Evolutionary conservation across 2,888 invertebrate genomes (phyloP), one percentile per base, ranked within the genome.

Genomic region (Liodrosophila aerea): DNA sequence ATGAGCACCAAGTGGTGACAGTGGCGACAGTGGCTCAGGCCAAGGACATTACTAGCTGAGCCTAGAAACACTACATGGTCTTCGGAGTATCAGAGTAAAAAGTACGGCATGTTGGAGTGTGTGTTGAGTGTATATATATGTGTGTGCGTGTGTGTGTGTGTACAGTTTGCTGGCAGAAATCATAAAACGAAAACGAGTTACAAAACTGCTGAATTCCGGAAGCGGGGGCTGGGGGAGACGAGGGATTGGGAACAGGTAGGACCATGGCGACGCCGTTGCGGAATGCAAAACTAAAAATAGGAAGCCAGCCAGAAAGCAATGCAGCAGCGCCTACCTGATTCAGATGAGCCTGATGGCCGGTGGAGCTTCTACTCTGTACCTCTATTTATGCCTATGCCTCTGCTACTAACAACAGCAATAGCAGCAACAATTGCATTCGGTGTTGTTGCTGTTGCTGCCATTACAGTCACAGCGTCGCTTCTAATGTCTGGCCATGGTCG

Each of bases 231-330:
- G 73, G 22, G 54, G 41, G 47, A 53, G 50, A 27, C 18, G 27
- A 15, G 22, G 33, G n/a, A n/a, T n/a, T n/a, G n/a, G 15, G 15
- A 9, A 4, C 4, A 15, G 11, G 7, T 16, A 34, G 18, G 12
- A 18, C 13, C 47, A 58, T 56, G 70, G 75, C 75, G 68, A 78
- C 83, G 70, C 58, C 84, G 82, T 83, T 78, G 72, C 80, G 78
- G 78, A 80, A 80, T 80, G 78, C 78, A 85, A 22, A 85, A 80
- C 86, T 86, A 81, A 72, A 86, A 81, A 81, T 84, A 81, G 85
- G 78, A 84, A 86, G 82, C 82, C 56, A 53, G 43, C 63, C 53
- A 74, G 64, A 69, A 73, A 74, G 64, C 63, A 73, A 73, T 68
- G 39, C 51, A 41, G 51, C 50, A 18, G 51, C 30, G 49, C 30